Evolutionary conservation across 1,140 invertebrate genomes (phyloP).

Genomic region (Dryas iulia): DNA sequence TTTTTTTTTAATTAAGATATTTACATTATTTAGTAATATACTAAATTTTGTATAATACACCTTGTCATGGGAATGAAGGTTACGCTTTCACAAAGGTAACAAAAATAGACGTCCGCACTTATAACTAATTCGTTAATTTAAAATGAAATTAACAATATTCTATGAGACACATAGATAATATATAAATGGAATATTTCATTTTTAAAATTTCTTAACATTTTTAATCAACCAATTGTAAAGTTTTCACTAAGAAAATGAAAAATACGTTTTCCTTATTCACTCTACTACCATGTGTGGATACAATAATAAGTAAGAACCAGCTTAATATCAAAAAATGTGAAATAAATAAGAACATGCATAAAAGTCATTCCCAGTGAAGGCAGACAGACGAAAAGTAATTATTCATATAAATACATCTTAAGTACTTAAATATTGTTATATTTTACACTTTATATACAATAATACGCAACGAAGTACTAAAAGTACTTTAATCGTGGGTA

Average conservation of each 20-base stretch:
- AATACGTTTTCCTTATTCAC: too few species aligned
- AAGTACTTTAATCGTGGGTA: conserved; percentile 29
- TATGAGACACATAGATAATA: too few species aligned
- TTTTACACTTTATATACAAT: conserved; percentile 70
- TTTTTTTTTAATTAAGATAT: conserved; percentile 52
- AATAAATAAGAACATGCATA: background rate
- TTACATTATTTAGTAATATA: conserved; percentile 78
- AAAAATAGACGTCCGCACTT: background rate
- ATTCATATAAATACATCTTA: conserved; percentile 58
- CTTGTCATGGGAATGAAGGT: conserved; percentile 48
- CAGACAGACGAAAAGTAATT: conserved; percentile 46
- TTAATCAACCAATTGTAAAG: too few species aligned
- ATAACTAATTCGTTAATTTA: background rate
- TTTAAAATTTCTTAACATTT: too few species aligned
- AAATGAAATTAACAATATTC: background rate
- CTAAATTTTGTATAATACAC: conserved; percentile 71
- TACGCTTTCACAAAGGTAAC: background rate
- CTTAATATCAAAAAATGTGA: background rate
- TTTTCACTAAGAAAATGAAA: too few species aligned
- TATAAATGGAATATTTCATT: too few species aligned
- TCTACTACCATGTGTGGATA: background rate
- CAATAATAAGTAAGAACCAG: background rate
- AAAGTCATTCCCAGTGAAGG: conserved; percentile 47
- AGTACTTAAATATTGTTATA: conserved; percentile 46
- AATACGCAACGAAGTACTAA: conserved; percentile 30